phyloP scores from a whole-genome alignment of 2,113 vertebrate species.

The Scophthalmus maximus region DNA sequence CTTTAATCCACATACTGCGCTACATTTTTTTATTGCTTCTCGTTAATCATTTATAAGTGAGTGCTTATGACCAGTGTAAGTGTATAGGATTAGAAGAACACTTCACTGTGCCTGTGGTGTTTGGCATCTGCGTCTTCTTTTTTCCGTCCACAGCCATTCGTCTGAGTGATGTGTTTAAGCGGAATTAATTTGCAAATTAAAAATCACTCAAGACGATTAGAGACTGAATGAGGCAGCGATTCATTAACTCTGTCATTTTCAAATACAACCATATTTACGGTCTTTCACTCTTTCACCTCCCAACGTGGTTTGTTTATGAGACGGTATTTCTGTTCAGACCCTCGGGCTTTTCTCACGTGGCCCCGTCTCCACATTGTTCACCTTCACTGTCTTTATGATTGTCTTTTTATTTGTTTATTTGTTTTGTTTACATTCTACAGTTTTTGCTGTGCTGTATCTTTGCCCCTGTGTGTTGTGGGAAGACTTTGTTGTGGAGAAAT shows the following conservation, averaged over 20 bases:
- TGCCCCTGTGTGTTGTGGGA: neutral
- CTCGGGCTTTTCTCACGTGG: neutral
- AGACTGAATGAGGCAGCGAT: too few species aligned
- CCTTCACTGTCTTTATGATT: neutral
- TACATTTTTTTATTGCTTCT: too few species aligned
- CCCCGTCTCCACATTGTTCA: slow-evolving; percentile 1
- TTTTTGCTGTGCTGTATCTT: neutral
- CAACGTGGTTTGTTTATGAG: neutral
- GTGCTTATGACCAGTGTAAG: too few species aligned
- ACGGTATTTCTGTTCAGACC: neutral
- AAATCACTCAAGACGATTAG: too few species aligned
- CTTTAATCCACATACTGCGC: too few species aligned
- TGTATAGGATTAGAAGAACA: too few species aligned
- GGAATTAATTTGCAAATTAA: too few species aligned
- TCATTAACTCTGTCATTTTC: neutral
- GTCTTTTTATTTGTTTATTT: neutral
- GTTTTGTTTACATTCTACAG: neutral
- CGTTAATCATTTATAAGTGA: too few species aligned
- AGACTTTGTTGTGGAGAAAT: neutral
- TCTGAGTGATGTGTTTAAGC: too few species aligned
- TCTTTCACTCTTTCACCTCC: neutral
- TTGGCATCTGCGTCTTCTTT: too few species aligned
- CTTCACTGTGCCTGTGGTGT: too few species aligned
- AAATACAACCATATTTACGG: neutral
- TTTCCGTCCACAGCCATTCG: too few species aligned